Evolutionary conservation across 2,888 invertebrate genomes (phyloP).

Genomic region (Oscheius sp.): DNA sequence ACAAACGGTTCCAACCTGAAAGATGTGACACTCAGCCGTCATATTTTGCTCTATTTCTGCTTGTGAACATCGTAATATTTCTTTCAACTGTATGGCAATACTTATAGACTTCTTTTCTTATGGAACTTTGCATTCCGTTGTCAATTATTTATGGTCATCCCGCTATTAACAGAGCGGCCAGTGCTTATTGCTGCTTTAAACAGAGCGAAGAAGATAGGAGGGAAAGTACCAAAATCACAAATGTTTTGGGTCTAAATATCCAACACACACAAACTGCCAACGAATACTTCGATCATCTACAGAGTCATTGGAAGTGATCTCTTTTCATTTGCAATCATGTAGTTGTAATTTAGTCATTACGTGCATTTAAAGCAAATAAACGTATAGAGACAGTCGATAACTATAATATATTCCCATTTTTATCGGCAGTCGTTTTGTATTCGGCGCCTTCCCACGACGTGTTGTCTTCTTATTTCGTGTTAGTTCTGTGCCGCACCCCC

Average conservation of each 20-base stretch:
- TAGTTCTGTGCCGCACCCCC: not conserved
- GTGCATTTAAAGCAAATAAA: too few relatives aligned
- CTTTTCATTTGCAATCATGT: too few relatives aligned
- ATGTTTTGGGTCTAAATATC: conserved; percentile 20
- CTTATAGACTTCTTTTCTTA: conserved; percentile 5
- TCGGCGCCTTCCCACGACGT: too few relatives aligned
- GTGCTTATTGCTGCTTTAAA: not conserved
- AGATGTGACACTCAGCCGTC: conserved; percentile 4
- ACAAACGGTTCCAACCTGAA: conserved; percentile 22
- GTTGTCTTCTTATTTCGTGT: not conserved
- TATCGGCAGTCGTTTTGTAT: too few relatives aligned
- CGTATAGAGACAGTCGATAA: too few relatives aligned
- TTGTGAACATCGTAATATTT: conserved; percentile 14
- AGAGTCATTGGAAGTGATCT: conserved; percentile 13
- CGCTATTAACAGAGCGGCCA: conserved; percentile 6
- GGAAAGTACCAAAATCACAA: conserved; percentile 10
- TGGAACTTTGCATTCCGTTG: conserved; percentile 26
- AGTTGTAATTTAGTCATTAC: too few relatives aligned
- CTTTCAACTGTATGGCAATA: not conserved
- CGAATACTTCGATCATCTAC: conserved; percentile 19
- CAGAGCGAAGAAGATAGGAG: conserved; percentile 4
- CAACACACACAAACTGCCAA: conserved; percentile 21
- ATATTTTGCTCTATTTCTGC: conserved; percentile 10
- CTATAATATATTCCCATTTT: too few relatives aligned
- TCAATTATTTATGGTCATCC: conserved; percentile 26